These are phyloP conservation scores for Aphidius ervi DNA, from an alignment of 1,140 invertebrate species.

Conservation along the genomic window DNA sequence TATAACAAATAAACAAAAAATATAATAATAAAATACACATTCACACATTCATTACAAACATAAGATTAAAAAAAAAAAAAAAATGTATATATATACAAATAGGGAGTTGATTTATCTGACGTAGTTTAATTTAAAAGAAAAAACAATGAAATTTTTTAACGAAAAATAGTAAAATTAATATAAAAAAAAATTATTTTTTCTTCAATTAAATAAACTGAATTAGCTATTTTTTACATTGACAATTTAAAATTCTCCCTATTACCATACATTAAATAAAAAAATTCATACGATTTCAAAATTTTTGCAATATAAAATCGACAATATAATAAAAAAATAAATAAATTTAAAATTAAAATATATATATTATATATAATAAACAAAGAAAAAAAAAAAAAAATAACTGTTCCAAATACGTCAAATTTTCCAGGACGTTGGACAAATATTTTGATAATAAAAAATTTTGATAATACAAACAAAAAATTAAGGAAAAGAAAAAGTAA, in stretches of 20 bases:
- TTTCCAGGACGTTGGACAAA: constrained; percentile 4
- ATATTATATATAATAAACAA: too few species aligned
- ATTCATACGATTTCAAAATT: too few species aligned
- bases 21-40: background rate
- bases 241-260: too few species aligned
- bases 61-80: background rate
- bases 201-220: background rate
- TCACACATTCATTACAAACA: constrained; percentile 3
- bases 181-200: background rate
- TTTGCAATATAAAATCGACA: too few species aligned
- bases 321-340: too few species aligned
- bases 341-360: too few species aligned
- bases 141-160: background rate
- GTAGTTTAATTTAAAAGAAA: constrained; percentile 1
- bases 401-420: too few species aligned
- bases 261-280: too few species aligned
- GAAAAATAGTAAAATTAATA: background rate
- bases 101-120: background rate
- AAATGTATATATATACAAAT: constrained; percentile 20
- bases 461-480: too few species aligned
- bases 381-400: too few species aligned
- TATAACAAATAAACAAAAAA: constrained; percentile 8
- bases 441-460: background rate
- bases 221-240: too few species aligned
- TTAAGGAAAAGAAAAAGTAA: too few species aligned